Evolutionary conservation across 2,113 vertebrate species (phyloP).

Genomic region (Melospiza georgiana): DNA sequence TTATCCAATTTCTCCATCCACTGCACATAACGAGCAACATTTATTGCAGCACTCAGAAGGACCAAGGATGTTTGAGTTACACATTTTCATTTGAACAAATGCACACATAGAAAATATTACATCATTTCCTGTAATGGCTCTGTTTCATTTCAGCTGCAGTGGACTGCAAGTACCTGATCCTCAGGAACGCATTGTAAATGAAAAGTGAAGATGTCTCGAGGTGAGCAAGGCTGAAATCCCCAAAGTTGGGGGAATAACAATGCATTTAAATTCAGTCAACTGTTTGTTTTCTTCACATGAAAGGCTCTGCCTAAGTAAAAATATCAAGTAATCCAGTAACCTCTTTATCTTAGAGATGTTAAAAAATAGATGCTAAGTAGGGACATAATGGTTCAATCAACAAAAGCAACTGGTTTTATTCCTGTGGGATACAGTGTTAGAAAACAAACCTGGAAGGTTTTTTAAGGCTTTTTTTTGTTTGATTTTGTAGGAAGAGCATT

Average conservation of each 20-base stretch:
- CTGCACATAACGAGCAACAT: background rate
- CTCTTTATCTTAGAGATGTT: background rate
- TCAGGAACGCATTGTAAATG: background rate
- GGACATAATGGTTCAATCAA: background rate
- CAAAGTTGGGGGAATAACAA: background rate
- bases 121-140: background rate
- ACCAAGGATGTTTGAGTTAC: background rate
- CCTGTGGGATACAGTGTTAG: background rate
- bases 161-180: background rate
- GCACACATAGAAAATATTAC: background rate
- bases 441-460: background rate
- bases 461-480: background rate
- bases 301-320: background rate
- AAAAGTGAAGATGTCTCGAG: background rate
- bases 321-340: background rate
- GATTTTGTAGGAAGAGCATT: background rate
- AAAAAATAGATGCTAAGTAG: background rate
- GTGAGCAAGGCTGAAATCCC: background rate
- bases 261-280: background rate
- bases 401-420: background rate
- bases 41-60: background rate
- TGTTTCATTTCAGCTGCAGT: background rate
- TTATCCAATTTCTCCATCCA: background rate
- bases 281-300: background rate
- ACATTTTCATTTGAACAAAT: background rate